Percentiles rank a stretch among this genome's conserved stretches.
phyloP scores from a whole-genome alignment of 2,888 invertebrate genomes.

The Eueremaeus valkanovi region DNA sequence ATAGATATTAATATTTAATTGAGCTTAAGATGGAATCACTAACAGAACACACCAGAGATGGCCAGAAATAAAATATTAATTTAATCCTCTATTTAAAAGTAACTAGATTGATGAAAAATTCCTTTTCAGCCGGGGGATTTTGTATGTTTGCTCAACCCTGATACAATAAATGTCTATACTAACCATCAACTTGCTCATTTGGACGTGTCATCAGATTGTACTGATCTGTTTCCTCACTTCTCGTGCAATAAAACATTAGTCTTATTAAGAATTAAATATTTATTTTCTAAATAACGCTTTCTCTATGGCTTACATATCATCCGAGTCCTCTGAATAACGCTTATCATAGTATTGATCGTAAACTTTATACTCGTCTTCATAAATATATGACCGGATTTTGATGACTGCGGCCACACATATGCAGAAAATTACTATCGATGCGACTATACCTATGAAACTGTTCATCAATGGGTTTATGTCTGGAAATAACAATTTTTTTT shows the following conservation, averaged over 20 bases:
- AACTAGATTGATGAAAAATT: too few species aligned
- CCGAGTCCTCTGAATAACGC: neutral
- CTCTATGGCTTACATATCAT: neutral
- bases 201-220: neutral
- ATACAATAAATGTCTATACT: too few species aligned
- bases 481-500: neutral
- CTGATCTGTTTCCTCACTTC: neutral
- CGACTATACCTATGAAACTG: conserved; percentile 3
- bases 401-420: neutral
- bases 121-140: too few species aligned
- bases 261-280: neutral
- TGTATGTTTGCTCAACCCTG: too few species aligned
- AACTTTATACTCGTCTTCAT: neutral
- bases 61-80: too few species aligned
- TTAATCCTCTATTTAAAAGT: too few species aligned
- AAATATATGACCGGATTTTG: conserved; percentile 5
- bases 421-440: neutral
- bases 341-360: neutral
- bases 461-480: neutral
- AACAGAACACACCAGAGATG: too few species aligned
- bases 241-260: neutral
- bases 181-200: neutral
- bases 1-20: too few species aligned
- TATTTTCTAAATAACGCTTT: neutral
- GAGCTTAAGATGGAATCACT: neutral